Conservation (phyloP, 2,113 vertebrate species). For the Engystomops pustulosus region DNA sequence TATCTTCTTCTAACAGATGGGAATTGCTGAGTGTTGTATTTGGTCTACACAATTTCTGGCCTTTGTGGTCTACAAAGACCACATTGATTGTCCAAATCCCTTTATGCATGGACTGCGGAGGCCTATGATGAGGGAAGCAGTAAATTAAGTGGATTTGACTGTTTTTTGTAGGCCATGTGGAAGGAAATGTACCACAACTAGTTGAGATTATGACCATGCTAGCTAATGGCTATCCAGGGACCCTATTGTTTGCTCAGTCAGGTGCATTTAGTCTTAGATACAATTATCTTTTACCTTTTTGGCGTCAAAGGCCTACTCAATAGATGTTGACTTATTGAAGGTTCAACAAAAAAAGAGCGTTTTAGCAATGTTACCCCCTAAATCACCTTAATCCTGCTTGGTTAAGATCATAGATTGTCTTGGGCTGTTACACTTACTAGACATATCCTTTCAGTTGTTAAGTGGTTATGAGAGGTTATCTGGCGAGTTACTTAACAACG, state of each 20-base stretch:
- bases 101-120: not conserved
- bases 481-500: constrained; percentile 63
- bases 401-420: constrained; percentile 72
- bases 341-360: constrained; percentile 72
- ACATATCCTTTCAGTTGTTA: constrained; percentile 36
- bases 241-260: not conserved
- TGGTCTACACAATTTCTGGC: not conserved
- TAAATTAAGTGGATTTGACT: not conserved
- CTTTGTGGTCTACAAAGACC: not conserved
- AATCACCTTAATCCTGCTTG: constrained; percentile 66
- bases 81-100: not conserved
- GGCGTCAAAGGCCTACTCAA: not conserved
- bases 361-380: constrained; percentile 76
- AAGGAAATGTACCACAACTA: not conserved
- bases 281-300: constrained; percentile 1
- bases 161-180: not conserved
- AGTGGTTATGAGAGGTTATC: constrained; percentile 30
- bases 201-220: not conserved
- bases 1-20: not conserved
- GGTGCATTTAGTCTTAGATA: not conserved
- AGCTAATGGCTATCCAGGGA: not conserved
- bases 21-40: not conserved
- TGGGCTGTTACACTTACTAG: not conserved
- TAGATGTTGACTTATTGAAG: not conserved
- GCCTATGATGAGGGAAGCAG: not conserved